Percentiles rank a stretch among this genome's conserved stretches.
phyloP scores from a whole-genome alignment of 1,140 invertebrate species.

The Drosophila willistoni region DNA sequence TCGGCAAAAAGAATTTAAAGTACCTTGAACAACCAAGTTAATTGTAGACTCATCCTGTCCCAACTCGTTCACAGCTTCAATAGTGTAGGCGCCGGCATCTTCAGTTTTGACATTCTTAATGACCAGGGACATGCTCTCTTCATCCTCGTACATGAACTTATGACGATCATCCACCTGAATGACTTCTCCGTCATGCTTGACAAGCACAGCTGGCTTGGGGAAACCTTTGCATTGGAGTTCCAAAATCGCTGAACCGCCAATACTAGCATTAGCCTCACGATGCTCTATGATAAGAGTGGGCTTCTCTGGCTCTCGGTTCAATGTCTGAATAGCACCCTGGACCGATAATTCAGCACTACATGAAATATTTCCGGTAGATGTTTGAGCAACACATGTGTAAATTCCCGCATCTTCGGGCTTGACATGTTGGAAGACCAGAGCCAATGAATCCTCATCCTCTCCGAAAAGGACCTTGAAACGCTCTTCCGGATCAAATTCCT shows the following conservation, averaged over 20 bases:
- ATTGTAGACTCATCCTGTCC: conserved; percentile 91
- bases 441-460: conserved; percentile 95
- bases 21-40: conserved; percentile 89
- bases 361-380: conserved; percentile 94
- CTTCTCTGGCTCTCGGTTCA: conserved; percentile 91
- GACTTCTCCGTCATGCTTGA: conserved; percentile 93
- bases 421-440: conserved; percentile 96
- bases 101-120: conserved; percentile 93
- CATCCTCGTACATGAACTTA: conserved; percentile 95
- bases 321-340: conserved; percentile 92
- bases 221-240: conserved; percentile 96
- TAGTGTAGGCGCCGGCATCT: conserved; percentile 93
- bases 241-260: conserved; percentile 96
- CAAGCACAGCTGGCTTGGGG: conserved; percentile 95
- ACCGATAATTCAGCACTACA: conserved; percentile 97
- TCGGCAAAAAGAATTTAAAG: background rate
- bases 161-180: conserved; percentile 91
- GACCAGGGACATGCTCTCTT: conserved; percentile 94
- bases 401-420: conserved; percentile 96
- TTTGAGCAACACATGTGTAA: conserved; percentile 97
- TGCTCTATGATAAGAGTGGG: conserved; percentile 90
- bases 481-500: conserved; percentile 95
- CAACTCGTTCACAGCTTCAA: conserved; percentile 94
- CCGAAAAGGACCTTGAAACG: conserved; percentile 96
- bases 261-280: conserved; percentile 89